A percentile compares a stretch with the other conserved stretches of the same genome.
These are phyloP conservation scores for Echinops telfairi DNA, from an alignment of 2,113 vertebrate genomes.

Conservation along the genomic window DNA sequence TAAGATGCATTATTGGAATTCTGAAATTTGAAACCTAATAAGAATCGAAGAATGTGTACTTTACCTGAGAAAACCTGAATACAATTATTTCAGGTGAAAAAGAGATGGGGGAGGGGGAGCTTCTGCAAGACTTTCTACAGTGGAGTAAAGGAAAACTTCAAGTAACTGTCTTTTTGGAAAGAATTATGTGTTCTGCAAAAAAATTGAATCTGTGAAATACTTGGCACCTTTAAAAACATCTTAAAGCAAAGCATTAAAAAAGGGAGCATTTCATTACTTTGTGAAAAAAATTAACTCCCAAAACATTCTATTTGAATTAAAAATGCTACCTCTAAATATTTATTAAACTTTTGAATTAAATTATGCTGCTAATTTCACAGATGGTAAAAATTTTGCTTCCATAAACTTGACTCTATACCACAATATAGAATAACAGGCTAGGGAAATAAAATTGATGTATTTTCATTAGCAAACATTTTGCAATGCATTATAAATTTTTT, in stretches of 20 bases:
- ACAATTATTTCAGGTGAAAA: constrained; percentile 75
- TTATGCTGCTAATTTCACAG: constrained; percentile 61
- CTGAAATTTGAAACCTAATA: constrained; percentile 77
- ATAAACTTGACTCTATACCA: constrained; percentile 62
- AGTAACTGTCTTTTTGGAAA: constrained; percentile 42
- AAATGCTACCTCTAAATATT: constrained; percentile 60
- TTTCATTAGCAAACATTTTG: constrained; percentile 60
- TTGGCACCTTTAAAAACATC: constrained; percentile 57
- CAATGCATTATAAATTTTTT: constrained; percentile 62
- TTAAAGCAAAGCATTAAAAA: constrained; percentile 46
- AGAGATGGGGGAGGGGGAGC: constrained; percentile 5
- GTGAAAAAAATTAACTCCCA: constrained; percentile 49
- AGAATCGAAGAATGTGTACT: constrained; percentile 62
- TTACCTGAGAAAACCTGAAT: constrained; percentile 74
- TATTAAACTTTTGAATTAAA: constrained; percentile 64
- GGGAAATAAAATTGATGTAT: constrained; percentile 51
- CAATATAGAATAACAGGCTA: constrained; percentile 62
- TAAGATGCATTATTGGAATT: constrained; percentile 64
- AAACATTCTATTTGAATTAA: constrained; percentile 68
- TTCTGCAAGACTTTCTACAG: constrained; percentile 46
- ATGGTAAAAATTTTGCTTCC: constrained; percentile 63
- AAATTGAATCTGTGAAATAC: constrained; percentile 62
- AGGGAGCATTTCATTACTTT: constrained; percentile 51
- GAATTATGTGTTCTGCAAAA: constrained; percentile 61
- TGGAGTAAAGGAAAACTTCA: constrained; percentile 60